Conservation (phyloP, 2,113 vertebrate species). For the Cynocephalus volans region DNA sequence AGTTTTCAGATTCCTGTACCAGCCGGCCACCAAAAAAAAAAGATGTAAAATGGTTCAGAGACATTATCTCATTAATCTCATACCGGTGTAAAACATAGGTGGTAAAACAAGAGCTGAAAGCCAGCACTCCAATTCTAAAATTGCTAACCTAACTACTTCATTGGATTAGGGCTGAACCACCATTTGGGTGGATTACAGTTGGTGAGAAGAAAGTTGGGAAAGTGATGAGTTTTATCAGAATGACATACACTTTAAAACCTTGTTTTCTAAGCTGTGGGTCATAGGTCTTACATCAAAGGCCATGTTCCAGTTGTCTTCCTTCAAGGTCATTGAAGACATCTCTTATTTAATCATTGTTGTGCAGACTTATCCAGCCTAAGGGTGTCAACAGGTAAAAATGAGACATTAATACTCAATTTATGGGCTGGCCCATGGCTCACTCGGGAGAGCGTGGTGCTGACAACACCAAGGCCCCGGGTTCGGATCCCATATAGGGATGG, state of each 20-base stretch:
- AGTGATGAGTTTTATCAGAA: neutral
- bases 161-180: neutral
- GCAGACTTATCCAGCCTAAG: neutral
- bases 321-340: neutral
- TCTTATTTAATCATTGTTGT: neutral
- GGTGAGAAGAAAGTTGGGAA: conserved; percentile 52
- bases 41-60: neutral
- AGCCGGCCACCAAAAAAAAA: too few relatives aligned
- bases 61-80: conserved; percentile 14
- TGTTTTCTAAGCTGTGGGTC: conserved; percentile 7
- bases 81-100: neutral
- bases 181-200: neutral
- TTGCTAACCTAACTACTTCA: neutral
- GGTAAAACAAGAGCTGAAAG: neutral
- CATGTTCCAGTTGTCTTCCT: conserved; percentile 44
- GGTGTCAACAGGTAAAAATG: neutral
- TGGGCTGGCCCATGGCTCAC: neutral
- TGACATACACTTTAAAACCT: neutral
- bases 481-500: too few relatives aligned
- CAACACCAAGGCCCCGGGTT: too few relatives aligned
- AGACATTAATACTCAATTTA: neutral
- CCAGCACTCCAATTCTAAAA: neutral
- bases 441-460: too few relatives aligned
- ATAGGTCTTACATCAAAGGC: neutral
- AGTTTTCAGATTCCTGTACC: too few relatives aligned